Base-by-base conservation (phyloP, 2,797 vertebrate species). In the Coregonus suidteri region DNA sequence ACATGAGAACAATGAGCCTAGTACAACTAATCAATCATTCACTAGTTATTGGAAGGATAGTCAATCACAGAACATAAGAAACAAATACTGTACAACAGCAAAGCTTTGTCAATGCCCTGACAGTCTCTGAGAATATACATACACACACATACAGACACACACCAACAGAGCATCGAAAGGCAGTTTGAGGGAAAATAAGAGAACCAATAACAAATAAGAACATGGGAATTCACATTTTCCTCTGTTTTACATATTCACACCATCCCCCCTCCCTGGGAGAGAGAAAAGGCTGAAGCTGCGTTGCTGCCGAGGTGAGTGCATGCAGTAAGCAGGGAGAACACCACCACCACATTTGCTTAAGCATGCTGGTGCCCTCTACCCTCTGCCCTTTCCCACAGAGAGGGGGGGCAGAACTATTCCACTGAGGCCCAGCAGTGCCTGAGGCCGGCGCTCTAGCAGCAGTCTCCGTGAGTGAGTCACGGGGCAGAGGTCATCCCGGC, bases 401-500 rank as follows among this genome's bases (percentile, higher is more conserved):
- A 75, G 35, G 74, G 20, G 54, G 66, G 76, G 82, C 86, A 47
- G 37, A 74, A 77, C 75, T 91, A 92, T 93, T 93, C 93, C 92
- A 88, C 79, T 82, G 93, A 93, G 94, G 90, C 89, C 89, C 81
- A 0, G 79, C 84, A 83, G 81, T 90, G 94, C 94, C 94, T 71
- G 88, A 91, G 93, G 94, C 91, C 87, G 79, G 81, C 85, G 88
- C 92, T 93, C 88, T 86, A 93, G 92, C 90, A 92, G 90, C 88
- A 92, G 93, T 91, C 92, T 94, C 93, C 87, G 91, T 93, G 92
- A 93, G 92, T 95, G 94, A 95, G 94, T 95, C 95, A 95, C 91
- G 88, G 94, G 93, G 92, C 93, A 95, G 91, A 95, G 94, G 93
- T 91, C 94, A 94, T 89, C 89, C 89, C 76, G 90, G 90, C 92